Conservation (phyloP, 1,140 invertebrate genomes). For the Plectrocnemia conspersa region DNA sequence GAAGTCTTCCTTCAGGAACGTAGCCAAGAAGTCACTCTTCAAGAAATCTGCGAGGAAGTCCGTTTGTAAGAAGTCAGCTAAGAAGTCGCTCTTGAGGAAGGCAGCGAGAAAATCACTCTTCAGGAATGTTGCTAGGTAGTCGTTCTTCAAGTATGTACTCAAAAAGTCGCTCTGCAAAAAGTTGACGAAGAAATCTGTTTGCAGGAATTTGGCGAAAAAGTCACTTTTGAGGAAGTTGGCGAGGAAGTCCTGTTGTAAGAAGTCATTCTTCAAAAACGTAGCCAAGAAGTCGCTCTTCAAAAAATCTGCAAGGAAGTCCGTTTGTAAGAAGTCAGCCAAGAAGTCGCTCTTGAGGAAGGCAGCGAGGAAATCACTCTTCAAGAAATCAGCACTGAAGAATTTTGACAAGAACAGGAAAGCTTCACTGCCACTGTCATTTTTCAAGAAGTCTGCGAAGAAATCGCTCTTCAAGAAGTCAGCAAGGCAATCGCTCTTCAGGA, state of each 20-base stretch:
- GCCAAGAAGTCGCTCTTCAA: not conserved
- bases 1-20: no score
- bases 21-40: no score
- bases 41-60: no score
- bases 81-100: no score
- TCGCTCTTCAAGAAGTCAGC: constrained; percentile 8
- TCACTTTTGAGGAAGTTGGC: not conserved
- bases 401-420: constrained; percentile 6
- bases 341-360: not conserved
- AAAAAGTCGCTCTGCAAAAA: no score
- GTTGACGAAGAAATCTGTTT: no score
- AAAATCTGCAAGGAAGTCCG: not conserved
- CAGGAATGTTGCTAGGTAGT: no score
- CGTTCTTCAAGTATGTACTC: no score
- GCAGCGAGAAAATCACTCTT: no score
- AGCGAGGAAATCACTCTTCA: not conserved
- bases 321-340: not conserved
- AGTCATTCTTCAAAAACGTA: not conserved
- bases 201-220: not conserved
- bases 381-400: constrained; percentile 4
- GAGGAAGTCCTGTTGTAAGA: not conserved
- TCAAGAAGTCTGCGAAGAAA: constrained; percentile 2
- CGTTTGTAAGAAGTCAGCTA: no score
- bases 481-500: no score
- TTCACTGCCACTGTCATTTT: no score